phyloP scores from a whole-genome alignment of 35 echinoderm and acorn worm genomes.

The Ptychodera flava region DNA sequence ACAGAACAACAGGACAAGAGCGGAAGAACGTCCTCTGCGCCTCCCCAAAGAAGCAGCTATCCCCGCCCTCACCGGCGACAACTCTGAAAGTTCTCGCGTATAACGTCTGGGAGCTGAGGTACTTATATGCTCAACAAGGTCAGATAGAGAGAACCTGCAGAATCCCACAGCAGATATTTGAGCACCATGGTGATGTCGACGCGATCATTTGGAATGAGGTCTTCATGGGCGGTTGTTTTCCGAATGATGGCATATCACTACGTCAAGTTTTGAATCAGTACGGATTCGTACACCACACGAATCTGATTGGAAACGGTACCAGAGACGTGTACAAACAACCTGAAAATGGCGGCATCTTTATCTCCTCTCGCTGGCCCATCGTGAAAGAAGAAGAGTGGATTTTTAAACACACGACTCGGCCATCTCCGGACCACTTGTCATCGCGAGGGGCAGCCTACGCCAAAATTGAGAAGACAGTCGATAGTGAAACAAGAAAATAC shows the following conservation, averaged over 20 bases:
- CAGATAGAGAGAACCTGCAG: conserved; percentile 88
- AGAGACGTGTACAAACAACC: conserved; percentile 9
- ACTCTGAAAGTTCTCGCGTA: conserved; percentile 61
- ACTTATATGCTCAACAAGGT: conserved; percentile 70
- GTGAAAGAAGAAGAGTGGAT: conserved; percentile 33
- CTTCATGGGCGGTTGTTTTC: conserved; percentile 92
- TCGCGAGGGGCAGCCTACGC: conserved; percentile 40
- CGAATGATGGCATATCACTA: conserved; percentile 40
- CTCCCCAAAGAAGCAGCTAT: not conserved
- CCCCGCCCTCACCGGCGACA: conserved; percentile 6
- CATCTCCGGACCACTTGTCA: conserved; percentile 23
- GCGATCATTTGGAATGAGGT: conserved; percentile 83
- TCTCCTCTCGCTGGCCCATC: conserved; percentile 43
- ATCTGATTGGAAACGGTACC: conserved; percentile 42
- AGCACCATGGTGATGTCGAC: conserved; percentile 77
- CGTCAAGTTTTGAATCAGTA: conserved; percentile 65
- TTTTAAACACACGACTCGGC: conserved; percentile 18
- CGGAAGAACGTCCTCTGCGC: not conserved
- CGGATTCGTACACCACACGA: conserved; percentile 73
- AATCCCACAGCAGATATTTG: conserved; percentile 56
- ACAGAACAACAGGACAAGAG: not conserved
- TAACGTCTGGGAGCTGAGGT: conserved; percentile 88
- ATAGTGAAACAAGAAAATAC: not conserved
- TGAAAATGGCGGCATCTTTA: conserved; percentile 47
- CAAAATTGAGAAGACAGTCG: conserved; percentile 24